A percentile compares a stretch with the other conserved stretches of the same genome.
phyloP scores from a whole-genome alignment of 2,113 vertebrate species.

The Labeo rohita region DNA sequence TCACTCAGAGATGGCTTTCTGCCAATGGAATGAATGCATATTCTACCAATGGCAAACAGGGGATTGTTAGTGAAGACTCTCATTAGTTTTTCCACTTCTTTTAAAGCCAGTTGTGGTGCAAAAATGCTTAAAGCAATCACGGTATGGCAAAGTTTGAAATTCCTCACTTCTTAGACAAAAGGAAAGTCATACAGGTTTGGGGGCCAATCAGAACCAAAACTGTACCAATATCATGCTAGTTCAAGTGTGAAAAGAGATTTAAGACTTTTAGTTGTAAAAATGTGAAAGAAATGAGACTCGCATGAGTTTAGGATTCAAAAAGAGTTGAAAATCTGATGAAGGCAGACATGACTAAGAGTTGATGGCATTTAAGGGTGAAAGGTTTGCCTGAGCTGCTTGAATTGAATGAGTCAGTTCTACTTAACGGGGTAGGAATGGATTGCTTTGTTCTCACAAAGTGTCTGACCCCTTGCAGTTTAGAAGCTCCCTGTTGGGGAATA shows the following conservation, averaged over 20 bases:
- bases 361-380: background rate
- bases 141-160: background rate
- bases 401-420: background rate
- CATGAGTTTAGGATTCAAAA: background rate
- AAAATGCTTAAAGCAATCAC: background rate
- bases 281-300: background rate
- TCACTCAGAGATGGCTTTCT: background rate
- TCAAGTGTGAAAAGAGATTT: background rate
- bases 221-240: background rate
- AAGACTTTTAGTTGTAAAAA: background rate
- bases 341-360: background rate
- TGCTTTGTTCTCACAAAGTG: slow-evolving; percentile 12
- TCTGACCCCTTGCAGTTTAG: background rate
- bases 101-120: background rate
- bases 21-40: background rate
- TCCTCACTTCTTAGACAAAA: background rate
- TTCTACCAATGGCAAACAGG: background rate
- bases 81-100: background rate
- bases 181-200: background rate
- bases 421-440: slow-evolving; percentile 5
- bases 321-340: background rate
- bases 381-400: background rate
- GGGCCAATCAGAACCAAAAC: background rate
- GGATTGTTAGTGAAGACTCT: background rate
- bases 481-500: slow-evolving; percentile 4